Conservation (phyloP, 2,888 invertebrate species). For the Hyposoter didymator region DNA sequence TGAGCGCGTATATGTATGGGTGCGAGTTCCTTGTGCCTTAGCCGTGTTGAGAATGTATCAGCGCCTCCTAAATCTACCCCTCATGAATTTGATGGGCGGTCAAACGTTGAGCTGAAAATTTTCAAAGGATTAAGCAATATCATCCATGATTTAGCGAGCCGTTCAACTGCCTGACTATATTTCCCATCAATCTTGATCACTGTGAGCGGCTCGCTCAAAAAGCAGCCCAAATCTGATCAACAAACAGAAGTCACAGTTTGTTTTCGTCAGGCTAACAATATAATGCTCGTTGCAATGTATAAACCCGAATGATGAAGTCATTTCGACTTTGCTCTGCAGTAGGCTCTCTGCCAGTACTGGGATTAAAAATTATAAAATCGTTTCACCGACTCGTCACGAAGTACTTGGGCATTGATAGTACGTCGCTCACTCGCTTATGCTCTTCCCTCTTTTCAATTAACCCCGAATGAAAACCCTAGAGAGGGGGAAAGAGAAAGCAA, state of each 20-base stretch:
- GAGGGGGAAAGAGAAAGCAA: slow-evolving; percentile 21
- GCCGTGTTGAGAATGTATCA: slow-evolving; percentile 33
- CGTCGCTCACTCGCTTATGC: slow-evolving; percentile 42
- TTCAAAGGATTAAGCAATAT: slow-evolving; percentile 77
- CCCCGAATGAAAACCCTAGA: slow-evolving; percentile 51
- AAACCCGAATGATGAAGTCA: background rate
- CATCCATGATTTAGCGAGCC: slow-evolving; percentile 73
- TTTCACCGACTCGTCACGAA: slow-evolving; percentile 44
- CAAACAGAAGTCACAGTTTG: background rate
- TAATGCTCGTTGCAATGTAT: background rate
- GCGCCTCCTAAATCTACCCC: slow-evolving; percentile 62
- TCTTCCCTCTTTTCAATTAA: slow-evolving; percentile 63
- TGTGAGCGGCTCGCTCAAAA: background rate
- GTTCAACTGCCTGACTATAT: slow-evolving; percentile 34
- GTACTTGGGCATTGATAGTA: slow-evolving; percentile 43
- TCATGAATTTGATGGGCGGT: slow-evolving; percentile 37
- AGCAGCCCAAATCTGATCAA: background rate
- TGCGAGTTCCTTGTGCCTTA: slow-evolving; percentile 42
- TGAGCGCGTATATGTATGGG: slow-evolving; percentile 31
- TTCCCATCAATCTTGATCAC: background rate
- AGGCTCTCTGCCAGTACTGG: background rate
- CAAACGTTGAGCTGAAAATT: slow-evolving; percentile 67
- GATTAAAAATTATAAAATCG: slow-evolving; percentile 12
- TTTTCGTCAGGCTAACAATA: background rate
- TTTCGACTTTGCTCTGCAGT: background rate